These are phyloP conservation scores for Leucozona laternaria DNA, from an alignment of 2,888 invertebrate species.

Conservation along the genomic window DNA sequence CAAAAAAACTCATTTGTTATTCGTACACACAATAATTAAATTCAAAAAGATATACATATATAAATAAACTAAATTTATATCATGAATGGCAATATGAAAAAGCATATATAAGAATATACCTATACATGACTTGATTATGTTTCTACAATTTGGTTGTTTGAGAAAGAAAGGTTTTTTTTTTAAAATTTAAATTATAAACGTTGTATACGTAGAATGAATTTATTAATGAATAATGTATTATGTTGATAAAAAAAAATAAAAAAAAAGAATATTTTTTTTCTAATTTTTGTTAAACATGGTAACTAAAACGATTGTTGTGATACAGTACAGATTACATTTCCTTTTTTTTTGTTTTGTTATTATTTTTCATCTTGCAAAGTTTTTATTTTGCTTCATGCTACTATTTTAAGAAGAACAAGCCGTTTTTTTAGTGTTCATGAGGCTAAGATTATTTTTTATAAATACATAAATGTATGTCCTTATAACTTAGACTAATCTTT, in stretches of 20 bases:
- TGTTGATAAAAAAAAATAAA: constrained; percentile 40
- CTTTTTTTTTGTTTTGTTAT: constrained; percentile 14
- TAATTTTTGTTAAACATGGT: constrained; percentile 37
- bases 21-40: constrained; percentile 62
- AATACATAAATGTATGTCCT: neutral
- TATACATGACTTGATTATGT: constrained; percentile 35
- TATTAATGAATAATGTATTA: constrained; percentile 55
- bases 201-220: constrained; percentile 66
- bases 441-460: constrained; percentile 2
- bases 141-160: constrained; percentile 36
- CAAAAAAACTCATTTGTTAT: constrained; percentile 67
- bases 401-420: constrained; percentile 7
- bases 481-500: neutral
- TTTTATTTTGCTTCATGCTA: constrained; percentile 25
- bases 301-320: constrained; percentile 69
- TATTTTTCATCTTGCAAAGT: constrained; percentile 4
- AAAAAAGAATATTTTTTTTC: constrained; percentile 16
- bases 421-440: constrained; percentile 18
- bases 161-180: neutral
- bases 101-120: constrained; percentile 25
- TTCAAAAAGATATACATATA: constrained; percentile 43
- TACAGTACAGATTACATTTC: constrained; percentile 64
- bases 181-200: constrained; percentile 33
- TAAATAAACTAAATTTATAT: constrained; percentile 33
- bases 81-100: constrained; percentile 65